Percentiles rank a stretch among this genome's conserved stretches.
Evolutionary conservation across 2,888 invertebrate genomes (phyloP).

Genomic region (Caenorhabditis imperialis): DNA sequence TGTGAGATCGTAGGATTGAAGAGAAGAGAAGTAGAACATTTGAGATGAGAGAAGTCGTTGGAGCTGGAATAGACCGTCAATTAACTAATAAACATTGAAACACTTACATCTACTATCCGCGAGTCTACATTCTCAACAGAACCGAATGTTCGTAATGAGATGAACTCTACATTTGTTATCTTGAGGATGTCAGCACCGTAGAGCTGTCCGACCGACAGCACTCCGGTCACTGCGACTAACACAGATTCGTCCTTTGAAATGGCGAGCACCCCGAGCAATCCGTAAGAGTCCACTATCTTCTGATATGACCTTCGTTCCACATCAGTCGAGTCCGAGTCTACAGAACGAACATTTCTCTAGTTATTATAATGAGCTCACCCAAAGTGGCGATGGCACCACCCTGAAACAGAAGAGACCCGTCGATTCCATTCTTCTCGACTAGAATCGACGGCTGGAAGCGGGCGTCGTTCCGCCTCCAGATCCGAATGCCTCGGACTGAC

Average conservation of each 20-base stretch:
- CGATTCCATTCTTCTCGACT: constrained; percentile 66
- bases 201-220: constrained; percentile 95
- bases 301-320: constrained; percentile 90
- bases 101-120: constrained; percentile 70
- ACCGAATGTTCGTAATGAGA: constrained; percentile 68
- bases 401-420: constrained; percentile 71
- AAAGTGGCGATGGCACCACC: constrained; percentile 68
- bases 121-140: constrained; percentile 65
- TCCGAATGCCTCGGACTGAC: constrained; percentile 73
- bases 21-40: constrained; percentile 93
- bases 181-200: constrained; percentile 92
- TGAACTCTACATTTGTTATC: constrained; percentile 73
- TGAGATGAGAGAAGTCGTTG: constrained; percentile 96
- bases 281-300: constrained; percentile 94
- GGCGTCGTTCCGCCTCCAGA: constrained; percentile 65
- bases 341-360: too few relatives aligned
- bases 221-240: constrained; percentile 93
- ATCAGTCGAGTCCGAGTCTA: constrained; percentile 89
- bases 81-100: neutral
- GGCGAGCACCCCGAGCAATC: constrained; percentile 93
- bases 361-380: constrained; percentile 56
- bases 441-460: constrained; percentile 67
- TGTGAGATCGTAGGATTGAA: constrained; percentile 87
- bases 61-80: constrained; percentile 68
- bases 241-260: constrained; percentile 84